phyloP scores from a whole-genome alignment of 2,113 vertebrate species.

The Balaenoptera acutorostrata region DNA sequence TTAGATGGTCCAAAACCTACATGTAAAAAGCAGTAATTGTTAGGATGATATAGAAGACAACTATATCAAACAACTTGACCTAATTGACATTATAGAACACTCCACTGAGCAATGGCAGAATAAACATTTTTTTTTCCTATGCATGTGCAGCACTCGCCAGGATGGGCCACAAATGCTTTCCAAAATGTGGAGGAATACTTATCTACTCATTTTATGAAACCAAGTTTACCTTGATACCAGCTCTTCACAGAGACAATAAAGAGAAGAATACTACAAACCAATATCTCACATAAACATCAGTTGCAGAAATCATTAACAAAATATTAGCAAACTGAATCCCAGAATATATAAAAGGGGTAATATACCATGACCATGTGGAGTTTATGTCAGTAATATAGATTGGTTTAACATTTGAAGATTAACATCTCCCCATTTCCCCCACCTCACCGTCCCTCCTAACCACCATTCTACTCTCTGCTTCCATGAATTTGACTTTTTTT shows the following conservation, averaged over 20 bases:
- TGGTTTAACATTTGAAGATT: not conserved
- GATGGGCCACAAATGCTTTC: not conserved
- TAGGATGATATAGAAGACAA: not conserved
- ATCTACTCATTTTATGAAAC: not conserved
- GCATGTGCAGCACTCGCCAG: not conserved
- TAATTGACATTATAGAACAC: not conserved
- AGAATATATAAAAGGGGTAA: not conserved
- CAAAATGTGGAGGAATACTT: not conserved
- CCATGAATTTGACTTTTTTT: not conserved
- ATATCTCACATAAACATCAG: not conserved
- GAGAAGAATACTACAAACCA: not conserved
- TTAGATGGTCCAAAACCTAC: not conserved
- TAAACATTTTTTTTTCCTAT: not conserved
- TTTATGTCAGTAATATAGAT: not conserved
- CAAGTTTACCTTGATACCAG: not conserved
- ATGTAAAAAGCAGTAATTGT: not conserved
- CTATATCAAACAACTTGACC: not conserved
- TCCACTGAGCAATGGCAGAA: not conserved
- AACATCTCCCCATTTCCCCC: not conserved
- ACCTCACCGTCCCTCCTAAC: not conserved
- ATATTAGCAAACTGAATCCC: not conserved
- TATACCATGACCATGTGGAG: not conserved
- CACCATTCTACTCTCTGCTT: not conserved
- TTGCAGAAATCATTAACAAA: not conserved
- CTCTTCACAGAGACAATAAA: not conserved